Percentiles rank a stretch among this genome's conserved stretches.
Evolutionary conservation across 2,888 invertebrate species (phyloP).

Genomic region (Rhaphigaster nebulosa): DNA sequence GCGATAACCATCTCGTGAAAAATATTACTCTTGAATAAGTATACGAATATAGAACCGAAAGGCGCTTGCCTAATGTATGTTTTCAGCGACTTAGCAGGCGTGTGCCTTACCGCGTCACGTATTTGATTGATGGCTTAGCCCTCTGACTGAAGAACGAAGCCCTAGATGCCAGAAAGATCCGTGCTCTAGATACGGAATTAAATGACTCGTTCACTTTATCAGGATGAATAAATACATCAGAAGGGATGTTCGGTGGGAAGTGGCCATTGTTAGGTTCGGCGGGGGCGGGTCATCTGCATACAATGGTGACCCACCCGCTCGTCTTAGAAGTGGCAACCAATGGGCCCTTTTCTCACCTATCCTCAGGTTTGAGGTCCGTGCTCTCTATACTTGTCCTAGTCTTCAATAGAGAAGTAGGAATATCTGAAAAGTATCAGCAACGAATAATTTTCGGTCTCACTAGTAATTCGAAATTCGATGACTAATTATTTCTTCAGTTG

Average conservation of each 20-base stretch:
- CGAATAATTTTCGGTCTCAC: not conserved
- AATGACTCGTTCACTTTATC: slow-evolving; percentile 44
- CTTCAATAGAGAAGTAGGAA: not conserved
- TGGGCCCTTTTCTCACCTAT: slow-evolving; percentile 8
- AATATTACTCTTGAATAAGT: no score
- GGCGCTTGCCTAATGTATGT: no score
- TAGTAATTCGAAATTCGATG: no score
- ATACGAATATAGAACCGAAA: no score
- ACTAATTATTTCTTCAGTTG: no score
- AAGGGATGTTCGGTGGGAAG: slow-evolving; percentile 44
- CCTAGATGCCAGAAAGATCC: not conserved
- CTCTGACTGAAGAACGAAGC: not conserved
- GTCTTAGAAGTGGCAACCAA: not conserved
- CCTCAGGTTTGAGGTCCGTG: not conserved
- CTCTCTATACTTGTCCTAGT: not conserved
- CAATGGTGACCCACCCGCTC: slow-evolving; percentile 31
- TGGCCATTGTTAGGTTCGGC: not conserved
- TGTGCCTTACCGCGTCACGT: not conserved
- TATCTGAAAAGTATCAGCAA: not conserved
- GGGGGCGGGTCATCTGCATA: slow-evolving; percentile 45
- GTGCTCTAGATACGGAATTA: slow-evolving; percentile 25
- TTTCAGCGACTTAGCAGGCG: not conserved
- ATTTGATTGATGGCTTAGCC: not conserved
- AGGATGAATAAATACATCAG: slow-evolving; percentile 6
- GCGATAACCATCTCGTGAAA: no score